Conservation (phyloP, 2,797 vertebrate species). For the Ammospiza maritima region DNA sequence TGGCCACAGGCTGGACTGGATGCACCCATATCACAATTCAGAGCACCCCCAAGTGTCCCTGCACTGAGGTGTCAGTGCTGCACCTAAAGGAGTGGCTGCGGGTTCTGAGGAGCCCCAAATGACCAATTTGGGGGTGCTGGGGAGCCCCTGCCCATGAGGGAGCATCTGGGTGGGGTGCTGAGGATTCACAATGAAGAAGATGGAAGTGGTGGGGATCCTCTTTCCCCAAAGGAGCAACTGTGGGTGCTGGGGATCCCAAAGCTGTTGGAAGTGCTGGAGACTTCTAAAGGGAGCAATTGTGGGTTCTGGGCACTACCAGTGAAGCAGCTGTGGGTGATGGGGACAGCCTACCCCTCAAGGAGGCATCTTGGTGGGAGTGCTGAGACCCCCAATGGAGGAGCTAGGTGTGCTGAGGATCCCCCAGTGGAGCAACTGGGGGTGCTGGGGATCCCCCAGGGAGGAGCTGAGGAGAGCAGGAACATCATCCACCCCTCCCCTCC, state of each 20-base stretch:
- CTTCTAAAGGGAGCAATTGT: not conserved
- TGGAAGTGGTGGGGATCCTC: not conserved
- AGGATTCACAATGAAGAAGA: not conserved
- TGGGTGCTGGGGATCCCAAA: not conserved
- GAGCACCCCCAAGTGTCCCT: not conserved
- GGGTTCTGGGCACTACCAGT: not conserved
- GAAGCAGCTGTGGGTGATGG: not conserved
- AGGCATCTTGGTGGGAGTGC: not conserved
- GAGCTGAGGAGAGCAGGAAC: not conserved
- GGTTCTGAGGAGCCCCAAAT: not conserved
- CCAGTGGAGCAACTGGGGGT: not conserved
- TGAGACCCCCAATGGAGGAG: not conserved
- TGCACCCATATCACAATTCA: not conserved
- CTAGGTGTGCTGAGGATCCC: not conserved
- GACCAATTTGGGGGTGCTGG: not conserved
- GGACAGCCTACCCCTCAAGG: not conserved
- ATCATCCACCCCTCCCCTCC: not conserved
- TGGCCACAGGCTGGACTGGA: not conserved
- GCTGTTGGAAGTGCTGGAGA: not conserved
- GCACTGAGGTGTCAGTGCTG: not conserved
- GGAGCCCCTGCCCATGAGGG: not conserved
- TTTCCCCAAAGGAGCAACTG: not conserved
- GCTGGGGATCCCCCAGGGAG: not conserved
- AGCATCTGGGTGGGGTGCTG: not conserved
- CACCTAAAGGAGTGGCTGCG: not conserved